These are phyloP conservation scores for Corvus cornix DNA, from an alignment of 2,113 vertebrate species.

Conservation along the genomic window DNA sequence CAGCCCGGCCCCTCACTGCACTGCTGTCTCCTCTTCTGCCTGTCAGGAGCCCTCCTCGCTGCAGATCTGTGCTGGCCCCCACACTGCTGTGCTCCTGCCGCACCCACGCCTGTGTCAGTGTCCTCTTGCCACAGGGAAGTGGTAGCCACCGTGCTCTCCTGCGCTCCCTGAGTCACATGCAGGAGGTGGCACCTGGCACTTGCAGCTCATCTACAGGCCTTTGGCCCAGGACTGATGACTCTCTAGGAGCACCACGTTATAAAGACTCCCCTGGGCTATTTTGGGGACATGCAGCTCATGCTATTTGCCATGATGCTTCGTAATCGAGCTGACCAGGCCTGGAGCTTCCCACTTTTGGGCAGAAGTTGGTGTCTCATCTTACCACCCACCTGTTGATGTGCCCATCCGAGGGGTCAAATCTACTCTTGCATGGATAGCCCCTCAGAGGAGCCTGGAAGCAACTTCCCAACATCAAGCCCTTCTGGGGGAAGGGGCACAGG, in stretches of 20 bases:
- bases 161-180: rapidly evolving
- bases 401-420: slow-evolving; percentile 56
- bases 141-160: rapidly evolving
- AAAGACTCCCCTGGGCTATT: slow-evolving; percentile 66
- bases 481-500: neutral
- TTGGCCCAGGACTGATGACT: neutral
- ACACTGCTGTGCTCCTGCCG: rapidly evolving
- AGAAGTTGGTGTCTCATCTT: slow-evolving; percentile 71
- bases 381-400: slow-evolving; percentile 70
- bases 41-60: neutral
- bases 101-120: rapidly evolving
- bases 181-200: neutral
- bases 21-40: neutral
- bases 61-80: rapidly evolving
- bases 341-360: slow-evolving; percentile 32
- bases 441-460: neutral
- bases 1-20: rapidly evolving
- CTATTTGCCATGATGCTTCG: slow-evolving; percentile 32
- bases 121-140: rapidly evolving
- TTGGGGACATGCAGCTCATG: slow-evolving; percentile 68
- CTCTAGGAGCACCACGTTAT: neutral
- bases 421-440: neutral
- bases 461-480: neutral
- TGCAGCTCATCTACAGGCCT: neutral
- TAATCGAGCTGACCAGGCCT: slow-evolving; percentile 31